Percentiles rank a stretch among this genome's conserved stretches.
Conservation (phyloP, 2,113 vertebrate genomes). For the human region DNA sequence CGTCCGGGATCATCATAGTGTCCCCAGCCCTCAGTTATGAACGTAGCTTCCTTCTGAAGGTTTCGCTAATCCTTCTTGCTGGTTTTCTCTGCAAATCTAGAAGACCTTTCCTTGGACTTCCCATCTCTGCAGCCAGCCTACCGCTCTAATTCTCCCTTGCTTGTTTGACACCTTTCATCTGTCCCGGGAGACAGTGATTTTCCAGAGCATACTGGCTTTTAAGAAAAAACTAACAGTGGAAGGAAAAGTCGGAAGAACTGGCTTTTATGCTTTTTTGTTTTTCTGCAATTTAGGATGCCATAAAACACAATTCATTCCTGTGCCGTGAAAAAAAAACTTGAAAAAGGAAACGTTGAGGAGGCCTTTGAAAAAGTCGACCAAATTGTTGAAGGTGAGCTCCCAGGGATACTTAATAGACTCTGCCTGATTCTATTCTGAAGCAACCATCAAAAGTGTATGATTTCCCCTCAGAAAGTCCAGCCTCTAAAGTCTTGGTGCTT, state of each 20-base stretch:
- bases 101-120: not conserved
- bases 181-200: not conserved
- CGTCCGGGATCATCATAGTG: not conserved
- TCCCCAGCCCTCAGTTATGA: not conserved
- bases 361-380: conserved; percentile 81
- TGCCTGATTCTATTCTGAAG: not conserved
- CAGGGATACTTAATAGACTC: not conserved
- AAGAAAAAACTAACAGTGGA: not conserved
- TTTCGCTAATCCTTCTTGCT: not conserved
- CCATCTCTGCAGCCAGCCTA: not conserved
- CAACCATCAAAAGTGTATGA: not conserved
- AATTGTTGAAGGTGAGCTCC: conserved; percentile 79
- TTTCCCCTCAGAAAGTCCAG: not conserved
- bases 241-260: not conserved
- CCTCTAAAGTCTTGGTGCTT: not conserved
- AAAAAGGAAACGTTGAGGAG: conserved; percentile 79
- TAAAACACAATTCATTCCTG: conserved; percentile 78
- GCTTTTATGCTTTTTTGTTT: not conserved
- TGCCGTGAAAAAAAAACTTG: conserved; percentile 79
- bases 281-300: conserved; percentile 75
- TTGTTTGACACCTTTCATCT: not conserved
- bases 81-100: not conserved
- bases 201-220: not conserved
- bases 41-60: not conserved
- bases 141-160: not conserved